phyloP scores from a whole-genome alignment of 1,140 invertebrate species.

The Drosophila bifasciata region DNA sequence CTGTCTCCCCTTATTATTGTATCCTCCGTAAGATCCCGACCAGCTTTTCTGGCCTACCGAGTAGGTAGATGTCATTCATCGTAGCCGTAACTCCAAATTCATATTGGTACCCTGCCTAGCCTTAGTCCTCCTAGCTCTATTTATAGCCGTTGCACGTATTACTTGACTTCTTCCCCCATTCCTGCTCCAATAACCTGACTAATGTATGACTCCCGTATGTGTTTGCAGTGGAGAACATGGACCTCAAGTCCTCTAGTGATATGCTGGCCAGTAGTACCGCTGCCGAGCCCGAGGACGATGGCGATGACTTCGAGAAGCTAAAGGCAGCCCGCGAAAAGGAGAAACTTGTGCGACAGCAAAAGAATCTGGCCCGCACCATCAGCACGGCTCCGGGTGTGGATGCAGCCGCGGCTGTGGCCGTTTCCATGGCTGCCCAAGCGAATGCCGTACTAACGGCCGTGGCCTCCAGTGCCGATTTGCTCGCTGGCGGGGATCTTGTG shows the following conservation, averaged over 20 bases:
- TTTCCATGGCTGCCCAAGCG: constrained; percentile 43
- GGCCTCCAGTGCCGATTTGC: constrained; percentile 60
- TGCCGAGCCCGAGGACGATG: constrained; percentile 45
- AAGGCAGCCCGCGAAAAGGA: constrained; percentile 85
- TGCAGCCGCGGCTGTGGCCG: constrained; percentile 38
- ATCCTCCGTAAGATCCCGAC: constrained; percentile 6
- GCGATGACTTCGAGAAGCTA: constrained; percentile 86
- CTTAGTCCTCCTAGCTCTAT: constrained; percentile 24
- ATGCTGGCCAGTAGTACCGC: constrained; percentile 26
- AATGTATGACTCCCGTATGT: background rate
- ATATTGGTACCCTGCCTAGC: constrained; percentile 38
- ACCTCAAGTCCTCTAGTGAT: constrained; percentile 66
- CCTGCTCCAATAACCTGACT: background rate
- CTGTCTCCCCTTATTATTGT: constrained; percentile 5
- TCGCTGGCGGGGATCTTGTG: constrained; percentile 37
- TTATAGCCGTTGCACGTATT: constrained; percentile 46
- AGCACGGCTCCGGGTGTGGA: constrained; percentile 82
- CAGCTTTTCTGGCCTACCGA: constrained; percentile 9
- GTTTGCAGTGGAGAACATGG: constrained; percentile 75
- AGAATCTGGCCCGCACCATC: constrained; percentile 84
- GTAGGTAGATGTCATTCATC: constrained; percentile 2
- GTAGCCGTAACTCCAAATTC: constrained; percentile 30
- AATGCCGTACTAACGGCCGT: constrained; percentile 16
- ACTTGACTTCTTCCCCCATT: background rate
- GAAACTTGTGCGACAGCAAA: constrained; percentile 83